phyloP scores from a whole-genome alignment of 2,113 vertebrate genomes.

The Anser brachyrhynchus region DNA sequence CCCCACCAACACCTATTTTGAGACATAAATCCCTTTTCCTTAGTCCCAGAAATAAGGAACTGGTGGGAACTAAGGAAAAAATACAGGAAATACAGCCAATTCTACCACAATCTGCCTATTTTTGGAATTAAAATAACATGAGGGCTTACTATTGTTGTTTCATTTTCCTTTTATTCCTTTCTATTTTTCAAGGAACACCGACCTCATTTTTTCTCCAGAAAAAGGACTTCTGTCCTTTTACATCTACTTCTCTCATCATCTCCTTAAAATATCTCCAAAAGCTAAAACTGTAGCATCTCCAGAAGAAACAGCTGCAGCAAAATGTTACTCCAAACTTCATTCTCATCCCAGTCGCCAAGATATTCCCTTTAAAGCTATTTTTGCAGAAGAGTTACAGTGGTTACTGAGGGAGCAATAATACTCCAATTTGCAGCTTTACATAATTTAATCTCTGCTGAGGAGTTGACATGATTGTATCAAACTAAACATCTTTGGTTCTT shows the following conservation, averaged over 20 bases:
- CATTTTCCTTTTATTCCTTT: background rate
- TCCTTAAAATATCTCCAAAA: background rate
- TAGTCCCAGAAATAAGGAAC: background rate
- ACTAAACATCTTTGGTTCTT: background rate
- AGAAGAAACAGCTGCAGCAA: background rate
- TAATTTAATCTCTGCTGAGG: background rate
- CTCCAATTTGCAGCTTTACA: background rate
- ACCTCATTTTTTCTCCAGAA: background rate
- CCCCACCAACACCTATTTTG: background rate
- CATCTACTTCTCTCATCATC: background rate
- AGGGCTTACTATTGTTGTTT: background rate
- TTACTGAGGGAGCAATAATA: rapidly evolving
- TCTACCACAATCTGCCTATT: background rate
- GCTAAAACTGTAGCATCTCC: background rate
- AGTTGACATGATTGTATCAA: background rate
- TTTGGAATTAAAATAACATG: background rate
- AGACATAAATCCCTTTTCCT: background rate
- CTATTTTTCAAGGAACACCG: background rate
- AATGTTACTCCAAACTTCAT: background rate
- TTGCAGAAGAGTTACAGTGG: background rate
- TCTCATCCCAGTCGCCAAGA: background rate
- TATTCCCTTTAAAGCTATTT: background rate
- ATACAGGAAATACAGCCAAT: background rate
- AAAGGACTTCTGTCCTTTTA: rapidly evolving
- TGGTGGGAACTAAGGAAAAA: background rate